Base-by-base conservation (phyloP, 2,888 invertebrate genomes). In the Kuschelorhynchus macadamiae region DNA sequence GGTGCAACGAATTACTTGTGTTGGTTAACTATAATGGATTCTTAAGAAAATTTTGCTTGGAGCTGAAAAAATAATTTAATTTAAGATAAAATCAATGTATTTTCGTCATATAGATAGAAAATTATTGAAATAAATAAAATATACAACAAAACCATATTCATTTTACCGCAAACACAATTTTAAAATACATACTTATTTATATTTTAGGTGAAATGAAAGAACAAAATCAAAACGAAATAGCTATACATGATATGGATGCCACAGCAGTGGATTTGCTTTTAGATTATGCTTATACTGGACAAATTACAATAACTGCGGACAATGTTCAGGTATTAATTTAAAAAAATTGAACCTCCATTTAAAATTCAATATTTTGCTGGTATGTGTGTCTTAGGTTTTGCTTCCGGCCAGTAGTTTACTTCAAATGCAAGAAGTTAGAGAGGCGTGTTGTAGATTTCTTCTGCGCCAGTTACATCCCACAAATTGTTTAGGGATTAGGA, bases 371-470 rank as follows among this genome's bases (percentile, higher is more conserved):
- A 3, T 3, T n/a, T 44, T 17, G n/a, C 11, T 42, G 42, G 1
- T n/a, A n/a, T n/a, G 5, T 46, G 12, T n/a, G 36, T 50, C 46
- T 21, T 16, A 83, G 74, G 86, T 86, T 11, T 81, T 92, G 63
- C 83, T 93, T 72, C 91, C 92, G 14, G 92, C 92, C 9, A 92
- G 92, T 50, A 90, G 90, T 75, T 85, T 92, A 74, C 85, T 92
- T 71, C 92, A 92, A 83, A 89, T 91, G 80, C 86, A 87, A 74
- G 87, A 88, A 56, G 90, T 91, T 17, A 81, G 90, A 33, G 90
- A 91, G 75, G 92, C 92, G 0, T 93, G 92, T 80, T 91, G 92
- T 81, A 89, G 89, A 77, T 92, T 92, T 82, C 85, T 93, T 65
- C 86, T 92, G 78, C 86, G 90, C 39, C 92, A 92, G 79, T 84